These are phyloP conservation scores for Apostichopus japonicus DNA, from an alignment of 35 echinoderm and acorn worm genomes.

Conservation along the genomic window DNA sequence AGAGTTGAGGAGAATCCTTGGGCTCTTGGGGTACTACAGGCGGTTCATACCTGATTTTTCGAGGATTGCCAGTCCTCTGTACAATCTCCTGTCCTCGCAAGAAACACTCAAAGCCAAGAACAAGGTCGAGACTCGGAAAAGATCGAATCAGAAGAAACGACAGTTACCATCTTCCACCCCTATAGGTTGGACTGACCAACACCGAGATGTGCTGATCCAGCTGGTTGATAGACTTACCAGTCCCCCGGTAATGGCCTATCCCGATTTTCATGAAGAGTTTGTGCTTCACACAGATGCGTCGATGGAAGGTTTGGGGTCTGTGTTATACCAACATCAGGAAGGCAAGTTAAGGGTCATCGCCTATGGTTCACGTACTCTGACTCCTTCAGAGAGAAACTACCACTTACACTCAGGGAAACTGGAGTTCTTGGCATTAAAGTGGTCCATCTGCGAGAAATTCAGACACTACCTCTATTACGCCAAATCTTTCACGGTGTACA, in stretches of 20 bases:
- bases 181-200: neutral
- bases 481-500: too few species aligned
- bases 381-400: neutral
- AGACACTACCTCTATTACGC: too few species aligned
- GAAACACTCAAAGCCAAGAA: neutral
- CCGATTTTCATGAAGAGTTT: constrained; percentile 33
- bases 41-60: constrained; percentile 54
- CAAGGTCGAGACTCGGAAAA: neutral
- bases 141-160: neutral
- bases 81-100: constrained; percentile 39
- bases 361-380: constrained; percentile 22
- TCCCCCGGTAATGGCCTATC: constrained; percentile 64
- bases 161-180: neutral
- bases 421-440: too few species aligned
- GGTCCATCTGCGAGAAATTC: too few species aligned
- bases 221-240: constrained; percentile 24
- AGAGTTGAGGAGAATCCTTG: constrained; percentile 43
- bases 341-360: neutral
- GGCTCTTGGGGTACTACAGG: constrained; percentile 56
- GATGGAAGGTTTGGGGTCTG: constrained; percentile 30
- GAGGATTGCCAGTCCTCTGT: constrained; percentile 33
- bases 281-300: constrained; percentile 53
- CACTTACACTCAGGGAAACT: neutral
- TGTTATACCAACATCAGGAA: constrained; percentile 36
- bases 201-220: too few species aligned